These are phyloP conservation scores for Propithecus deckenii DNA, from an alignment of 2,797 vertebrate genomes.

Conservation along the genomic window DNA sequence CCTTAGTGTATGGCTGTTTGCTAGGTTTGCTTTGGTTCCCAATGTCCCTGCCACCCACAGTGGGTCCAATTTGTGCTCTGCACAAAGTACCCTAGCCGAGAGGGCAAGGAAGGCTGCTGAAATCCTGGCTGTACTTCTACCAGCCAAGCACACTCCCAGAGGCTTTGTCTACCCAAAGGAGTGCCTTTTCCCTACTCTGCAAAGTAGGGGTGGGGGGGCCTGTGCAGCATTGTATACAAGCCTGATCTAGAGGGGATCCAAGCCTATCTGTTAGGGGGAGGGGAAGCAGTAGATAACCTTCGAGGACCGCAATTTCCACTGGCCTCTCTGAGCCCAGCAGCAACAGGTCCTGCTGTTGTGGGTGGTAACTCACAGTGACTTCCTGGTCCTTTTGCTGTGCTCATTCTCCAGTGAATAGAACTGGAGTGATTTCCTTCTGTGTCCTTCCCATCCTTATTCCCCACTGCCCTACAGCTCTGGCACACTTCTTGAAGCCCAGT, in stretches of 20 bases:
- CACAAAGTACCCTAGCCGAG: neutral
- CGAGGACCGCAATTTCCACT: neutral
- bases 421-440: neutral
- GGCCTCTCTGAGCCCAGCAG: neutral
- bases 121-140: neutral
- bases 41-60: neutral
- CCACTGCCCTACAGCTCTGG: neutral
- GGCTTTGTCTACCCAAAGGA: neutral
- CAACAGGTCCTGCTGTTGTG: neutral
- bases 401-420: conserved; percentile 9
- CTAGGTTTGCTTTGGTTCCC: conserved; percentile 19
- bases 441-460: neutral
- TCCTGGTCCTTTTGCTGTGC: neutral
- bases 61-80: neutral
- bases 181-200: neutral
- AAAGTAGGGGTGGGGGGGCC: neutral
- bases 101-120: neutral
- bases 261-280: neutral
- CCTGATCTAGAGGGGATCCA: neutral
- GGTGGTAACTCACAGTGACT: neutral
- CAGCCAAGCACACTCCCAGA: neutral
- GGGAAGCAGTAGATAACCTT: neutral
- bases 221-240: neutral
- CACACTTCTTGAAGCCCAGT: neutral
- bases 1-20: neutral